These are phyloP conservation scores for Dastarcus helophoroides DNA, from an alignment of 2,888 invertebrate species.

Conservation along the genomic window DNA sequence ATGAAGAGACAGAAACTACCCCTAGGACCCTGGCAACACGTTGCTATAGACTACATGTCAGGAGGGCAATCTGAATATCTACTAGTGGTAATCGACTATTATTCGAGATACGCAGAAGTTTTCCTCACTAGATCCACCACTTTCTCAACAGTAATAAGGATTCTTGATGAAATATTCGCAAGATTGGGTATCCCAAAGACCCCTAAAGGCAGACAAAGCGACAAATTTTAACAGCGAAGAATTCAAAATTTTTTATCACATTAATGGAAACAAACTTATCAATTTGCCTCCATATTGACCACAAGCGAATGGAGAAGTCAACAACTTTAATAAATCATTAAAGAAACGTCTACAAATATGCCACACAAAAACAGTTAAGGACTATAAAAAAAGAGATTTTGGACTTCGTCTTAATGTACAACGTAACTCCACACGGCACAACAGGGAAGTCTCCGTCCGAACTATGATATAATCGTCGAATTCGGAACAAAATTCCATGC, in stretches of 20 bases:
- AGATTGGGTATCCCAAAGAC: conserved; percentile 13
- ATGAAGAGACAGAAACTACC: conserved; percentile 12
- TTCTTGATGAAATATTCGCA: conserved; percentile 12
- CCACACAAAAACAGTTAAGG: no score
- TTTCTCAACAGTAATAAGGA: conserved; percentile 8
- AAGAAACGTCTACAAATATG: no score
- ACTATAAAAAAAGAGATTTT: no score
- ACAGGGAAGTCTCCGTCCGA: no score
- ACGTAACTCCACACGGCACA: no score
- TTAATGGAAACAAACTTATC: conserved; percentile 12
- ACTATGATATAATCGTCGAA: no score
- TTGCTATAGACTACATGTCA: conserved; percentile 14
- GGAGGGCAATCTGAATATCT: no score
- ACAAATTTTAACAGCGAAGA: conserved; percentile 14
- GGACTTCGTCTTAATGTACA: no score
- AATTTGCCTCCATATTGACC: conserved; percentile 13
- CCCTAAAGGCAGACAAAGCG: conserved; percentile 14
- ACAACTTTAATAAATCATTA: no score
- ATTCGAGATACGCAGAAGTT: conserved; percentile 13
- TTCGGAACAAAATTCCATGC: no score
- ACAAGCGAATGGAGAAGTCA: no score
- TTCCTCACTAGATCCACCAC: conserved; percentile 11
- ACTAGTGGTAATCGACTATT: conserved; percentile 14
- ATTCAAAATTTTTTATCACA: conserved; percentile 13
- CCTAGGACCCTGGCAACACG: conserved; percentile 11